Conservation (phyloP, 2,888 invertebrate genomes). For the Synergus gifuensis region DNA sequence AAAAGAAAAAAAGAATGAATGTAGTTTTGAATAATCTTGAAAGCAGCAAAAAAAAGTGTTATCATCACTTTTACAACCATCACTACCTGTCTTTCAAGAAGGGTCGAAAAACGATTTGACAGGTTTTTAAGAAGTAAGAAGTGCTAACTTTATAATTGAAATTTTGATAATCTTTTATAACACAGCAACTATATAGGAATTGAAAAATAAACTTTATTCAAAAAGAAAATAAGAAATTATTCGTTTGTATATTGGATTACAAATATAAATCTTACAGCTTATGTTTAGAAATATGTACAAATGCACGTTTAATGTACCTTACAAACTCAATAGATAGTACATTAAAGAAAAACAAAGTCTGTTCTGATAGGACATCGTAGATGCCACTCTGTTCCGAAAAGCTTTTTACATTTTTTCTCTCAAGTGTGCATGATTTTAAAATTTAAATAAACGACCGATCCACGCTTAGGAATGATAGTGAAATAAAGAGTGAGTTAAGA, state of each 20-base stretch:
- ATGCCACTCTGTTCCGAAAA: neutral
- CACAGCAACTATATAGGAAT: slow-evolving; percentile 10
- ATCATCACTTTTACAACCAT: too few species aligned
- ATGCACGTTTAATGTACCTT: slow-evolving; percentile 64
- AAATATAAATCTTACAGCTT: slow-evolving; percentile 73
- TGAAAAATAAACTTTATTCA: slow-evolving; percentile 68
- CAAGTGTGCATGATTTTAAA: slow-evolving; percentile 47
- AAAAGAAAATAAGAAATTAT: slow-evolving; percentile 72
- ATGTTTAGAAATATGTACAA: slow-evolving; percentile 75
- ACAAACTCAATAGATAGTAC: slow-evolving; percentile 47
- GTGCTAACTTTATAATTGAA: neutral
- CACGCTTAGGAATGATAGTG: slow-evolving; percentile 23
- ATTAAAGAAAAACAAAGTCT: slow-evolving; percentile 45
- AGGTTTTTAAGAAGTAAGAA: neutral
- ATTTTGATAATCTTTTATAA: neutral
- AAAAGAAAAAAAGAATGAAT: neutral
- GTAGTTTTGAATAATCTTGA: too few species aligned
- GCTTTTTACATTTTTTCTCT: slow-evolving; percentile 42
- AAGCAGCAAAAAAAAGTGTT: too few species aligned
- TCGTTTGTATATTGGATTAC: slow-evolving; percentile 71
- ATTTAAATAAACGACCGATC: slow-evolving; percentile 32
- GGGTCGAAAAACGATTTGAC: neutral
- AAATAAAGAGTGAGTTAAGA: slow-evolving; percentile 16
- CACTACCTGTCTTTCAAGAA: neutral
- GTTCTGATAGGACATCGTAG: slow-evolving; percentile 41